Evolutionary conservation across 2,888 invertebrate genomes (phyloP).

Genomic region (Entomobrya proxima): DNA sequence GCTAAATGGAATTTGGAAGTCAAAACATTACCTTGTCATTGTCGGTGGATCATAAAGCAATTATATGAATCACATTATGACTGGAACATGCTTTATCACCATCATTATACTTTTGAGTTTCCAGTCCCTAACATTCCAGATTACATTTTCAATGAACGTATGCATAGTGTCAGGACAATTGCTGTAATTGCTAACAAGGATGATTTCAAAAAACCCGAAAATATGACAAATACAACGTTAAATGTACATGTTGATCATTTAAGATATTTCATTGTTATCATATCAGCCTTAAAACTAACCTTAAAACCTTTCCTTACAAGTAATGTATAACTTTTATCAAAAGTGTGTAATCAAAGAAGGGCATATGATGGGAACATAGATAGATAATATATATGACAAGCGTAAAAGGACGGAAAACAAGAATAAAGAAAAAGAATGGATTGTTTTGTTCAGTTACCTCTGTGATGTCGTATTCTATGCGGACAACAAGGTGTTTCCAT

Average conservation of each 20-base stretch:
- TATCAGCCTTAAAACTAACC: not conserved
- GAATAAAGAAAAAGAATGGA: not conserved
- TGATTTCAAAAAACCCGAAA: too few relatives aligned
- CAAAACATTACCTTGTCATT: too few relatives aligned
- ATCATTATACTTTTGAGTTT: not conserved
- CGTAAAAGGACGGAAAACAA: not conserved
- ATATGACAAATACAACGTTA: not conserved
- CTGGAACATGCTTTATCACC: slow-evolving; percentile 20
- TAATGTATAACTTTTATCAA: not conserved
- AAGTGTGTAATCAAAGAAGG: slow-evolving; percentile 2
- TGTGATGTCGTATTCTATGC: slow-evolving; percentile 75
- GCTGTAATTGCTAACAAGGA: not conserved
- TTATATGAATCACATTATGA: not conserved
- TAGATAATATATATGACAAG: not conserved
- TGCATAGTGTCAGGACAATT: not conserved
- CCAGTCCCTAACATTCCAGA: not conserved
- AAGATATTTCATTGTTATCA: not conserved
- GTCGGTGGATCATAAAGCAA: not conserved
- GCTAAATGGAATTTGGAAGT: too few relatives aligned
- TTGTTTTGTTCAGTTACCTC: slow-evolving; percentile 71
- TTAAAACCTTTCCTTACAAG: not conserved
- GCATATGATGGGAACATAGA: not conserved
- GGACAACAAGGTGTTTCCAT: slow-evolving; percentile 75
- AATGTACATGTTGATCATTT: not conserved
- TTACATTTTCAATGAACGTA: not conserved